These are phyloP conservation scores for Chloebia gouldiae DNA, from an alignment of 2,113 vertebrate genomes.

Conservation along the genomic window DNA sequence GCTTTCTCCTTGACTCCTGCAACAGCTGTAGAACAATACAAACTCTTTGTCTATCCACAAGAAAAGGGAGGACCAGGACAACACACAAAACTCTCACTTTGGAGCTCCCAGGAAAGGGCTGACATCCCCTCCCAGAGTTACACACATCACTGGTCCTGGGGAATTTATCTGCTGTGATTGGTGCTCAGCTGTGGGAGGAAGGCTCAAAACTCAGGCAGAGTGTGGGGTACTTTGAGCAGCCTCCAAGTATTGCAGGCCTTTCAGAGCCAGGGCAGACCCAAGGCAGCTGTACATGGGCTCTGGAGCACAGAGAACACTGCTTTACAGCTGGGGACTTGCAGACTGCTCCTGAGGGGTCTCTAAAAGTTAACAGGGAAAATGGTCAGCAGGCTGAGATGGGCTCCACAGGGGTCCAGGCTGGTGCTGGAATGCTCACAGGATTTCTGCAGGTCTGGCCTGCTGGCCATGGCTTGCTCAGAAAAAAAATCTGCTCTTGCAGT, in stretches of 20 bases:
- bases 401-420: neutral
- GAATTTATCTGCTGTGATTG: neutral
- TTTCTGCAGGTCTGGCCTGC: neutral
- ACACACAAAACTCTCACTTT: neutral
- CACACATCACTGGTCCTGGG: neutral
- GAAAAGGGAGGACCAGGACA: neutral
- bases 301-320: neutral
- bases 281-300: neutral
- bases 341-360: neutral
- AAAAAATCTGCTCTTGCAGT: neutral
- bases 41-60: neutral
- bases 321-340: neutral
- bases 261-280: neutral
- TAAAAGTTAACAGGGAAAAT: neutral
- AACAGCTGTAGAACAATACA: neutral
- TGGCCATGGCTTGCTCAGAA: neutral
- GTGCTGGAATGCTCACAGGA: neutral
- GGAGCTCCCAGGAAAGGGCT: neutral
- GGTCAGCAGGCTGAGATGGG: neutral
- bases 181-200: neutral
- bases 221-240: neutral
- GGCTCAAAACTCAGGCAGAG: neutral
- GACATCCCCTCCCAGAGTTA: neutral
- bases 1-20: neutral
- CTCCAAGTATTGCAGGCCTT: neutral